Conservation (phyloP, 2,888 invertebrate genomes). For the Slavum lentiscoides region DNA sequence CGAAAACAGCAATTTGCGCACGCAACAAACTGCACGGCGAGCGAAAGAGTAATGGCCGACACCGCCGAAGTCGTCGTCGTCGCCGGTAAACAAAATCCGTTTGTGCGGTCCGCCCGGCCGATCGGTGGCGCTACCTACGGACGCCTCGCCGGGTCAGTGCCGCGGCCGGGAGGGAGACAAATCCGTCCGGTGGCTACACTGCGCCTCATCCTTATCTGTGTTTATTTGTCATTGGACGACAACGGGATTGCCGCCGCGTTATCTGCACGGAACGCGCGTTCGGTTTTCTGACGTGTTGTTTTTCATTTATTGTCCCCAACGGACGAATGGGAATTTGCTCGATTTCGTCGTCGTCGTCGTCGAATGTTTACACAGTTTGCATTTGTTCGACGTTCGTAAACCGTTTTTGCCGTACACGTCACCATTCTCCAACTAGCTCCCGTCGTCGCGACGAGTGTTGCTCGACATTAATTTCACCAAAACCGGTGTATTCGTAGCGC, state of each 20-base stretch:
- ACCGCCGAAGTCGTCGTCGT: neutral
- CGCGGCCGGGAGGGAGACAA: neutral
- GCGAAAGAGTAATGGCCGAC: conserved; percentile 49
- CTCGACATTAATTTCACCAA: too few species aligned
- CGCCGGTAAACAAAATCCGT: conserved; percentile 52
- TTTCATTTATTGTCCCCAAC: neutral
- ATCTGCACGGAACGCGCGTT: neutral
- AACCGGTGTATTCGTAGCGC: neutral
- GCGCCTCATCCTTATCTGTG: conserved; percentile 15
- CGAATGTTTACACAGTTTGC: too few species aligned
- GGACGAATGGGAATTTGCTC: too few species aligned
- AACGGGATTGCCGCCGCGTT: conserved; percentile 8
- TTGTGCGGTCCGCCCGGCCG: conserved; percentile 1
- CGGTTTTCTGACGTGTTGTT: neutral
- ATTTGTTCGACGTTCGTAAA: too few species aligned
- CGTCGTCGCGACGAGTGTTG: too few species aligned
- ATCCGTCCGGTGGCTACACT: neutral
- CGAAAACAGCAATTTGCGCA: neutral
- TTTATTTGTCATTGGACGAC: conserved; percentile 34
- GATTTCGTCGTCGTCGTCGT: too few species aligned
- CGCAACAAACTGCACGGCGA: neutral
- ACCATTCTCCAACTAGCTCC: too few species aligned
- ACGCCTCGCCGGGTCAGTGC: conserved; percentile 32
- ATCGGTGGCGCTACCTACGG: conserved; percentile 38
- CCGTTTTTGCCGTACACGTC: too few species aligned